These are phyloP conservation scores for Melolontha melolontha DNA, from an alignment of 2,888 invertebrate species.

Conservation along the genomic window DNA sequence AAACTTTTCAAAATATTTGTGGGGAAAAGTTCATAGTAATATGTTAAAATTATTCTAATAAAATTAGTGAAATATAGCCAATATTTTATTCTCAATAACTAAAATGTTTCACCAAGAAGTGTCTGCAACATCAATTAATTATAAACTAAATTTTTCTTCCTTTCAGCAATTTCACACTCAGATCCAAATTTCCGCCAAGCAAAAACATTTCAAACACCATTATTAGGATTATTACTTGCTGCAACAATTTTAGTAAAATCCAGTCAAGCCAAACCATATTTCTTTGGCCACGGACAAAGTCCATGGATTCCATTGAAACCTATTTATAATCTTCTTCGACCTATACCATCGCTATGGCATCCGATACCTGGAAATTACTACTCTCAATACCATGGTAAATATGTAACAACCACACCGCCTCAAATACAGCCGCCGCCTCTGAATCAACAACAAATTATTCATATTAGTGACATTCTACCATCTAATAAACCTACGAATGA, in stretches of 20 bases:
- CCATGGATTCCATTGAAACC: slow-evolving; percentile 44
- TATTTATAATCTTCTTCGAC: slow-evolving; percentile 45
- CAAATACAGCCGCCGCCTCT: slow-evolving; percentile 44
- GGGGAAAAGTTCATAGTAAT: too few species aligned
- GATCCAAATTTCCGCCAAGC: slow-evolving; percentile 34
- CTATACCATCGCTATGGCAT: slow-evolving; percentile 47
- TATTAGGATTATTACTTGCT: slow-evolving; percentile 40
- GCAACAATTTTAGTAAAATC: slow-evolving; percentile 43
- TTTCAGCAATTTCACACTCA: slow-evolving; percentile 1
- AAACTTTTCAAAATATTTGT: too few species aligned
- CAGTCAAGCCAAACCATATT: slow-evolving; percentile 41
- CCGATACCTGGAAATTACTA: slow-evolving; percentile 33
- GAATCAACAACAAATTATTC: slow-evolving; percentile 49
- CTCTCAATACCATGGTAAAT: slow-evolving; percentile 12
- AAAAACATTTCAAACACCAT: slow-evolving; percentile 39
- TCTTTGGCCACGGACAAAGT: slow-evolving; percentile 42
- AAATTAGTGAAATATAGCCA: too few species aligned
- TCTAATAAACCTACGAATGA: slow-evolving; percentile 10
- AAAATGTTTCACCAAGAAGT: too few species aligned
- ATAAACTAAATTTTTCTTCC: too few species aligned
- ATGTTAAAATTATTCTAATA: too few species aligned
- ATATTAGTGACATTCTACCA: slow-evolving; percentile 45
- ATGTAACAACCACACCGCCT: slow-evolving; percentile 37
- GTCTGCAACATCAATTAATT: too few species aligned
- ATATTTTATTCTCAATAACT: too few species aligned